Evolutionary conservation across 1,140 invertebrate genomes (phyloP).

Genomic region (Berghia stephanieae): DNA sequence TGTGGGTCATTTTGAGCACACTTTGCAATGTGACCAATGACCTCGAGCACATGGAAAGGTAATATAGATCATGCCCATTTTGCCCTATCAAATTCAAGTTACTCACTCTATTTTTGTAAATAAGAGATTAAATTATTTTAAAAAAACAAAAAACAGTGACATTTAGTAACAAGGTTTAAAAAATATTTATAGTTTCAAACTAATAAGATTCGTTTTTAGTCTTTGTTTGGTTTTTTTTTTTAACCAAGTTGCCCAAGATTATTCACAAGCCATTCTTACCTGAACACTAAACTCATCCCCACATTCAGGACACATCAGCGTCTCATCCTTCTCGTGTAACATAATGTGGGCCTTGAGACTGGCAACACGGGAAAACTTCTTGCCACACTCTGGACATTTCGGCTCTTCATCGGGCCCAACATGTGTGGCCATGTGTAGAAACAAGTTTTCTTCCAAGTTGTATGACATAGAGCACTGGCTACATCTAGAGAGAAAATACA

Average conservation of each 20-base stretch:
- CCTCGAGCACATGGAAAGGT: no score
- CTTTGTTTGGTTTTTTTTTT: no score
- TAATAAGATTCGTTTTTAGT: background rate
- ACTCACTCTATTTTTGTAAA: no score
- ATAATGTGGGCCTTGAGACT: conserved; percentile 78
- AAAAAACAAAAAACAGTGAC: no score
- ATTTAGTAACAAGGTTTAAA: no score
- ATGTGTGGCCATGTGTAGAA: conserved; percentile 74
- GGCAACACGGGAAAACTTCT: conserved; percentile 75
- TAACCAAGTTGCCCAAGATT: background rate
- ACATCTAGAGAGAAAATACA: conserved; percentile 63
- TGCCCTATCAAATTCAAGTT: no score
- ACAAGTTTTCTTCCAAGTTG: conserved; percentile 74
- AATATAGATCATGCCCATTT: no score
- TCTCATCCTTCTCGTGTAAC: conserved; percentile 77
- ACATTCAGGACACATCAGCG: conserved; percentile 76
- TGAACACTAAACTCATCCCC: conserved; percentile 76
- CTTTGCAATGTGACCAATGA: no score
- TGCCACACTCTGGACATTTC: conserved; percentile 76
- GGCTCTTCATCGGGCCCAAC: conserved; percentile 59
- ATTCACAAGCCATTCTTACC: conserved; percentile 64
- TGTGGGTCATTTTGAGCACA: no score
- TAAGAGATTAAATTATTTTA: no score
- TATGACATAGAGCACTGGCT: conserved; percentile 73
- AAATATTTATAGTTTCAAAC: no score